A percentile compares a stretch with the other conserved stretches of the same genome.
Evolutionary conservation across 2,797 vertebrate species (phyloP).

Genomic region (Enteromius radiatus): DNA sequence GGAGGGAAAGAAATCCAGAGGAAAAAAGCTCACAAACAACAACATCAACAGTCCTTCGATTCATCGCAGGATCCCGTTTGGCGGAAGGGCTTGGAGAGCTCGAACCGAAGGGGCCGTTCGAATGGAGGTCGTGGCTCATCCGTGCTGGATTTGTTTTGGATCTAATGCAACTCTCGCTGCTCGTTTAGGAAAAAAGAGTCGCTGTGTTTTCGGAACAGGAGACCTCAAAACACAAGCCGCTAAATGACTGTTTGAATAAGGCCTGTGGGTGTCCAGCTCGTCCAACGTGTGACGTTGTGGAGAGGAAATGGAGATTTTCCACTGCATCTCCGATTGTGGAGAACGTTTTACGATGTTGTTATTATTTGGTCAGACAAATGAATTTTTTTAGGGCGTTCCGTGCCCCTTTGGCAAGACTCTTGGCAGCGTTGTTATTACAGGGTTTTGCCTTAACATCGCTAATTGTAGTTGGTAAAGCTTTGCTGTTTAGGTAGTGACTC

Average conservation of each 20-base stretch:
- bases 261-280: slow-evolving; percentile 45
- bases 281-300: slow-evolving; percentile 46
- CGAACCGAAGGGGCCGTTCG: slow-evolving; percentile 4
- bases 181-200: slow-evolving; percentile 48
- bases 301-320: slow-evolving; percentile 49
- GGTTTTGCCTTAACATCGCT: background rate
- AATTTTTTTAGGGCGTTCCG: slow-evolving; percentile 23
- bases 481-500: slow-evolving; percentile 27
- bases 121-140: slow-evolving; percentile 34
- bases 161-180: slow-evolving; percentile 41
- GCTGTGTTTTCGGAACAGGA: slow-evolving; percentile 56
- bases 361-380: slow-evolving; percentile 47
- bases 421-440: slow-evolving; percentile 12
- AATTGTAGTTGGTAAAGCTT: background rate
- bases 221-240: slow-evolving; percentile 57
- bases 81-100: slow-evolving; percentile 20
- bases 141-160: slow-evolving; percentile 52
- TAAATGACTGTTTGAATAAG: slow-evolving; percentile 51
- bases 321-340: slow-evolving; percentile 42
- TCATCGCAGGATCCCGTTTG: slow-evolving; percentile 53
- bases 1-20: slow-evolving; percentile 13
- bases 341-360: slow-evolving; percentile 31
- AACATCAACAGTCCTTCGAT: slow-evolving; percentile 54
- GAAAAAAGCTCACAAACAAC: slow-evolving; percentile 49
- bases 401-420: slow-evolving; percentile 25